Evolutionary conservation across 2,113 vertebrate genomes (phyloP), one percentile per base, ranked within the genome.

Genomic region (Pyrgilauda ruficollis): DNA sequence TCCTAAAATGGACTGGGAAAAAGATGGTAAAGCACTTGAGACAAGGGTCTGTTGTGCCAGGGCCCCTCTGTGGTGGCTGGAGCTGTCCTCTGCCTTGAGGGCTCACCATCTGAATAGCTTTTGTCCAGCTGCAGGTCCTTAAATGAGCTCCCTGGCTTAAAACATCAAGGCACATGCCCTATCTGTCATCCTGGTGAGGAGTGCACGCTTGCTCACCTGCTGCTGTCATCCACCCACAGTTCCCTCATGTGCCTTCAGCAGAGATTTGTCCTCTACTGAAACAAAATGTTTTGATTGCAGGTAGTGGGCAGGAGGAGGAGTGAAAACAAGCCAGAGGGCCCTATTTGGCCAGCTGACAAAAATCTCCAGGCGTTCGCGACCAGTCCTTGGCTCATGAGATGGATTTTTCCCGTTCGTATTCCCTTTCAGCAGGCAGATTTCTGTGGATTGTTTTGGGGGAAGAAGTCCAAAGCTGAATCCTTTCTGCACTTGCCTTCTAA

Each of bases 381-480:
- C 90, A 93, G 74, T 87, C 89, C 89, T 96, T 97, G 97, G 92
- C 97, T 94, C 58, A 1, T 27, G 52, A 44, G n/a, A 27, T 0
- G 10, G 93, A 97, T 96, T 97, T 94, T 97, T 96, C 96, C 94
- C 97, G 97, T 98, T 97, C 89, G 91, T 97, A 79, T 44, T 80
- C 87, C 75, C 84, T 91, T 92, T 96, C 94, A 94, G 88, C 94
- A 96, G 87, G 90, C 94, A 94, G 87, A 97, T 96, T 96, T 95
- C 92, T 96, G 90, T n/a, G 83, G 96, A 90, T 85, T 87, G 66
- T 41, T 92, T 63, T 9, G 4, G 33, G 39, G 39, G 37, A 63
- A 61, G 13, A 67, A 66, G 69, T 92, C 69, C 15, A 31, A 89
- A 93, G 84, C 94, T 55, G 75, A 96, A 87, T 91, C 85, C 46